Percentiles rank a stretch among this genome's conserved stretches.
These are phyloP conservation scores for Myopa tessellatipennis DNA, from an alignment of 2,888 invertebrate species.

Conservation along the genomic window DNA sequence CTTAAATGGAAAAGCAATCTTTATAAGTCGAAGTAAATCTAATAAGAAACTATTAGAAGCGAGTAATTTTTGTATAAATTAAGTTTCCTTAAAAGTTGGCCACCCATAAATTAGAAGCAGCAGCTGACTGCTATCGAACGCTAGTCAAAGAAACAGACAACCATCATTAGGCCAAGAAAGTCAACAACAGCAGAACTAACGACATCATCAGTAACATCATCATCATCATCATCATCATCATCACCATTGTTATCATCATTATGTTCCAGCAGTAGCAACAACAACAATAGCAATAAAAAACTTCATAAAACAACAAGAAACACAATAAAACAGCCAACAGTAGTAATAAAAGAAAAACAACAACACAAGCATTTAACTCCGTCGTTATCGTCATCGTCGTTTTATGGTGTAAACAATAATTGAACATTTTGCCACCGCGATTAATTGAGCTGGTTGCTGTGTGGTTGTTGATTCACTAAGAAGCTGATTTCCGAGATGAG, in stretches of 20 bases:
- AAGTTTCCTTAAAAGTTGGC: not conserved
- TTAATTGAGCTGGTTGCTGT: conserved; percentile 24
- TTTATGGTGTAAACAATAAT: conserved; percentile 23
- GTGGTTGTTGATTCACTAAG: not conserved
- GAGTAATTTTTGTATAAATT: not conserved
- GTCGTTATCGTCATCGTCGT: not conserved
- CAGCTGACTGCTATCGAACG: not conserved
- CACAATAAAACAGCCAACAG: not conserved
- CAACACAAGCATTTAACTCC: not conserved
- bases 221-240: conserved; percentile 6
- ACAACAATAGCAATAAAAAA: not conserved
- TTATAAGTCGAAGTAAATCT: too few species aligned
- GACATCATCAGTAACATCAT: not conserved
- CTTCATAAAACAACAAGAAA: not conserved
- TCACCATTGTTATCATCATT: too few species aligned
- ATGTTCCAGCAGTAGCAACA: not conserved
- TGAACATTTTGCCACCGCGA: conserved; percentile 28
- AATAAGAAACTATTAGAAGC: not conserved
- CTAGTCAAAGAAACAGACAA: not conserved
- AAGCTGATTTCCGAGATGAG: not conserved
- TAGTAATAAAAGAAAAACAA: not conserved
- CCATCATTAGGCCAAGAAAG: not conserved
- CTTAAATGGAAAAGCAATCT: too few species aligned
- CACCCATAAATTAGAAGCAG: not conserved
- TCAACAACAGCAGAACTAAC: not conserved